Conservation (phyloP, 2,113 vertebrate species). For the Phalacrocorax pelagicus region DNA sequence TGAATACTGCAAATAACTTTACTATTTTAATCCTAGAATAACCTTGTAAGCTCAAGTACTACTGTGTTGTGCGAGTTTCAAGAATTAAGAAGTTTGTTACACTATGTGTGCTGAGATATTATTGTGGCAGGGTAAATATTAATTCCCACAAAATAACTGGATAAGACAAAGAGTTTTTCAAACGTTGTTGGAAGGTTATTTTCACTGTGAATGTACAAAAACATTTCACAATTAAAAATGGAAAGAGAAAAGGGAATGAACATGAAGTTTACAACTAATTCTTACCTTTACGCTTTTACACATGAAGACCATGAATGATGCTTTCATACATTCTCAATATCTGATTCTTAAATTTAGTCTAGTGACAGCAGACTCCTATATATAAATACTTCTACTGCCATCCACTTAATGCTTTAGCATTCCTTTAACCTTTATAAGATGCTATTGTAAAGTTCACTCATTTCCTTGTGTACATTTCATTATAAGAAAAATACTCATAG, state of each 20-base stretch:
- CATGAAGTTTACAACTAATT: not conserved
- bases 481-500: not conserved
- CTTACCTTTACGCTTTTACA: not conserved
- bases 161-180: not conserved
- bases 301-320: not conserved
- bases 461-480: not conserved
- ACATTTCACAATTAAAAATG: not conserved
- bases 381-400: not conserved
- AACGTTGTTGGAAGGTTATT: not conserved
- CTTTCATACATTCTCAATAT: not conserved
- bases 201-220: not conserved
- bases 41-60: not conserved
- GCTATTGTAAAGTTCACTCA: constrained; percentile 25
- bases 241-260: not conserved
- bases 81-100: not conserved
- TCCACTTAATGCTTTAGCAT: not conserved
- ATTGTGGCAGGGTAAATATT: not conserved
- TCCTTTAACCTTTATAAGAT: constrained; percentile 14
- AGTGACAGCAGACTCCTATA: not conserved
- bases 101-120: not conserved
- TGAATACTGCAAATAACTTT: not conserved
- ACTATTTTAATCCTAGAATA: not conserved
- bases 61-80: not conserved
- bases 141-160: not conserved
- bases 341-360: not conserved